These are phyloP conservation scores for Syritta pipiens DNA, from an alignment of 2,888 invertebrate species.

Conservation along the genomic window DNA sequence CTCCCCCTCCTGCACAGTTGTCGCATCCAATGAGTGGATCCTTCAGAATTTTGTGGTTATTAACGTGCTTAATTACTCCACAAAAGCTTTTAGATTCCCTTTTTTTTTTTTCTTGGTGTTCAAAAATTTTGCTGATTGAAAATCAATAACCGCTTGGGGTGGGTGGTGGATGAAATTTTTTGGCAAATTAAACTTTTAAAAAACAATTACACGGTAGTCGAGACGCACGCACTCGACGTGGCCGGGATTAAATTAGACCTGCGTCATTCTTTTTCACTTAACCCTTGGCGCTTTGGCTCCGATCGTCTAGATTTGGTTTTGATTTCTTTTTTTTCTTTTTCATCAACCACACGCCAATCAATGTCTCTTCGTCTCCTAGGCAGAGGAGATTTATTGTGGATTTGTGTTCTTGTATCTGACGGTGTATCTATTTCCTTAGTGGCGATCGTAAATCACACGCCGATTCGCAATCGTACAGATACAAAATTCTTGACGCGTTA, in stretches of 20 bases:
- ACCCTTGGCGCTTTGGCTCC: conserved; percentile 2
- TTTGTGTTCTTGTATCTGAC: conserved; percentile 7
- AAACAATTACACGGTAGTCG: conserved; percentile 5
- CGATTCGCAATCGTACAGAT: conserved; percentile 14
- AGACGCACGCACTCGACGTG: not conserved
- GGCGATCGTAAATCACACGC: conserved; percentile 54
- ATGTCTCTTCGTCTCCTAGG: conserved; percentile 23
- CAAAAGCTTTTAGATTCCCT: conserved; percentile 28
- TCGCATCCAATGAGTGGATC: conserved; percentile 47
- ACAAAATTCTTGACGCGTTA: conserved; percentile 51
- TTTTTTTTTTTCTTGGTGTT: not conserved
- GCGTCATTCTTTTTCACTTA: conserved; percentile 24
- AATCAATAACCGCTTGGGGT: conserved; percentile 17
- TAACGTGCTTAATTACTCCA: conserved; percentile 52
- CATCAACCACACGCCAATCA: conserved; percentile 55
- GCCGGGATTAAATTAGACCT: conserved; percentile 7
- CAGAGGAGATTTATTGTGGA: conserved; percentile 51
- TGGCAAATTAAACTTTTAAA: conserved; percentile 19
- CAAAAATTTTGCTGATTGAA: conserved; percentile 25
- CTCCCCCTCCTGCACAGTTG: conserved; percentile 11
- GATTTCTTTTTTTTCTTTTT: conserved; percentile 8
- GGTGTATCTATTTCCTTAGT: conserved; percentile 2
- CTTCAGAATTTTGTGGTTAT: conserved; percentile 23
- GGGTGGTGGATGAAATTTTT: not conserved
- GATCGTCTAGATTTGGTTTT: not conserved